phyloP scores from a whole-genome alignment of 2,888 invertebrate species.

The Chrysodeixis includens region DNA sequence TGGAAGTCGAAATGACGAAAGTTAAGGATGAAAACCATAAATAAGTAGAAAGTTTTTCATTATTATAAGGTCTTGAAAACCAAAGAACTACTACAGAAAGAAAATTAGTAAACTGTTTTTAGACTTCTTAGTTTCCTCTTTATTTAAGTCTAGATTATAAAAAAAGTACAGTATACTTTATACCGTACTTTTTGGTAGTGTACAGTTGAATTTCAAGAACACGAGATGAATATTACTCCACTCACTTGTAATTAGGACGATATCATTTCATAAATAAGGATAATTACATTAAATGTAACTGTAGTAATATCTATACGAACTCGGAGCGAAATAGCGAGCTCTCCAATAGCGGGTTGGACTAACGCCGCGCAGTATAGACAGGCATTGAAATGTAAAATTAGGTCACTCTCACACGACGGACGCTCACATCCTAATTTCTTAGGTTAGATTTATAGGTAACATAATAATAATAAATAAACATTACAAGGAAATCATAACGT shows the following conservation, averaged over 20 bases:
- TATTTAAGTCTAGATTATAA: no score
- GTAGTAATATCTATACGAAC: constrained; percentile 30
- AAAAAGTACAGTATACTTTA: no score
- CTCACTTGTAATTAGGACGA: not conserved
- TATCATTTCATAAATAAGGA: not conserved
- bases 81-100: no score
- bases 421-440: constrained; percentile 55
- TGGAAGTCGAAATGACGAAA: not conserved
- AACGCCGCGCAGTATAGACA: constrained; percentile 55
- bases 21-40: no score
- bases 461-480: constrained; percentile 21
- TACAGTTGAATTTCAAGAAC: not conserved
- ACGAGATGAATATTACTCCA: not conserved
- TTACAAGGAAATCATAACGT: constrained; percentile 21
- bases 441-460: constrained; percentile 39
- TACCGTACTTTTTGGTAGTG: not conserved
- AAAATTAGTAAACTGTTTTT: no score
- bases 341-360: constrained; percentile 39
- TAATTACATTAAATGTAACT: not conserved
- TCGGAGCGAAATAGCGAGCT: constrained; percentile 34
- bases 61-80: no score
- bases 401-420: constrained; percentile 55
- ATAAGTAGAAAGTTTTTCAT: no score
- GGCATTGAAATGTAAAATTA: constrained; percentile 61
- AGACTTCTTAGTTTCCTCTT: no score